Base-by-base conservation (phyloP, 2,797 vertebrate species). In the Galagoides demidoff region DNA sequence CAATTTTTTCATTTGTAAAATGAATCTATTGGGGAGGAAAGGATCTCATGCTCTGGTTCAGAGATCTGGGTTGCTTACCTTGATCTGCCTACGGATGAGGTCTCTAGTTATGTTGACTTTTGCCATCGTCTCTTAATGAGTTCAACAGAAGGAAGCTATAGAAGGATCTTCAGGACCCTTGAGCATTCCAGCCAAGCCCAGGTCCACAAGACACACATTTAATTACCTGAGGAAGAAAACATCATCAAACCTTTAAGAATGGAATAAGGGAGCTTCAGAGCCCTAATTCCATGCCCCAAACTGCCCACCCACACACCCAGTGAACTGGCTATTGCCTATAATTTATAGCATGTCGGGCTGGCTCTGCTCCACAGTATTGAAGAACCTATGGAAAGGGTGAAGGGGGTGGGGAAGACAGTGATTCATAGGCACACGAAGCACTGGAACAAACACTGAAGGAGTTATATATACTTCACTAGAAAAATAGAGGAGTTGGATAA, bases 101-200 rank as follows among this genome's bases (percentile, higher is more conserved):
- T 99, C 99, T 96, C 98, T 99, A 95, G 99, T 99, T 98, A 99
- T 99, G 98, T 99, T 99, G 97, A 98, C 99, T 98, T 99, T 98
- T 97, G 99, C 98, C 99, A 99, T 99, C 98, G 98, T 98, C 97
- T 95, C 96, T 97, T 97, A 97, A 91, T 92, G 95, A 79, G 97
- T 98, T 98, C 91, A 97, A 97, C 1, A 61, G 92, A 96, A 97
- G 94, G 97, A 98, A 97, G 96, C 97, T 97, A 98, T 4, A 1
- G 97, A 97, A 98, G 97, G 96, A 96, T 97, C 96, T 96, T 98
- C 98, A 94, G 98, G 96, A 97, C 98, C 97, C 97, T 98, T 98
- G 94, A 97, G 97, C 98, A 98, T 99, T 96, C 98, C 98, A 98
- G 85, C 97, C 93, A 97, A 97, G 98, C 92, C 93, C 96, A 97